Conservation (phyloP, 2,797 vertebrate genomes). For the Fistularia commersonii region DNA sequence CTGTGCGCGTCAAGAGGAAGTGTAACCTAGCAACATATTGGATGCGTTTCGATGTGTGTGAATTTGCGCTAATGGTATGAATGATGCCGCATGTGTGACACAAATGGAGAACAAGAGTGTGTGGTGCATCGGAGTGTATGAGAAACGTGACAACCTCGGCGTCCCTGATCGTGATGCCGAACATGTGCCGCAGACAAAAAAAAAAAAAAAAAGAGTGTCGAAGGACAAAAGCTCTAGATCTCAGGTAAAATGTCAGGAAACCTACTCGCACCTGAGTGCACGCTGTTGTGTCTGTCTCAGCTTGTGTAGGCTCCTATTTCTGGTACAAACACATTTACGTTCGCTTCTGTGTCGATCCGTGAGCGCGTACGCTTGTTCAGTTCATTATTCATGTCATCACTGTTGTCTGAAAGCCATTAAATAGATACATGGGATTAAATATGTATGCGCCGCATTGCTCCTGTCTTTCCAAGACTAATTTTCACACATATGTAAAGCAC, state of each 20-base stretch:
- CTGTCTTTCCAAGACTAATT: slow-evolving; percentile 16
- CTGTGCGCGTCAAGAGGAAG: slow-evolving; percentile 18
- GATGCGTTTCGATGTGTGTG: slow-evolving; percentile 1
- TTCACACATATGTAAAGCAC: slow-evolving; percentile 18
- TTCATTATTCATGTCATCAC: slow-evolving; percentile 49
- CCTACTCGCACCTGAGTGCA: slow-evolving; percentile 22
- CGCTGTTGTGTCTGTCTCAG: slow-evolving; percentile 7
- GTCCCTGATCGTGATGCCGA: slow-evolving; percentile 21
- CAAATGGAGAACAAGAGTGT: slow-evolving; percentile 33
- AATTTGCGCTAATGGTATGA: slow-evolving; percentile 49
- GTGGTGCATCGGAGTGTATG: slow-evolving; percentile 34
- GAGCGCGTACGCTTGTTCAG: slow-evolving; percentile 25
- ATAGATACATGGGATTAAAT: slow-evolving; percentile 51
- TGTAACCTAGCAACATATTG: slow-evolving; percentile 60
- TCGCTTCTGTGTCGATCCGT: slow-evolving; percentile 7
- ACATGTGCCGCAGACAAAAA: slow-evolving; percentile 11
- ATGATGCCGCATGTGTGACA: slow-evolving; percentile 51
- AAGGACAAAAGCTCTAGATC: slow-evolving; percentile 38
- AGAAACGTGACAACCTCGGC: slow-evolving; percentile 24
- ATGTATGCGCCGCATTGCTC: slow-evolving; percentile 34
- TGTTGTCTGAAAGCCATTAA: slow-evolving; percentile 51
- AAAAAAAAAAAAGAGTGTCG: slow-evolving; percentile 14
- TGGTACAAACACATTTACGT: slow-evolving; percentile 38
- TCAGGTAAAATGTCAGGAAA: slow-evolving; percentile 30
- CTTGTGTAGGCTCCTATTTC: slow-evolving; percentile 22